These are phyloP conservation scores for Dicrurus megarhynchus DNA, from an alignment of 2,113 vertebrate species.

Conservation along the genomic window DNA sequence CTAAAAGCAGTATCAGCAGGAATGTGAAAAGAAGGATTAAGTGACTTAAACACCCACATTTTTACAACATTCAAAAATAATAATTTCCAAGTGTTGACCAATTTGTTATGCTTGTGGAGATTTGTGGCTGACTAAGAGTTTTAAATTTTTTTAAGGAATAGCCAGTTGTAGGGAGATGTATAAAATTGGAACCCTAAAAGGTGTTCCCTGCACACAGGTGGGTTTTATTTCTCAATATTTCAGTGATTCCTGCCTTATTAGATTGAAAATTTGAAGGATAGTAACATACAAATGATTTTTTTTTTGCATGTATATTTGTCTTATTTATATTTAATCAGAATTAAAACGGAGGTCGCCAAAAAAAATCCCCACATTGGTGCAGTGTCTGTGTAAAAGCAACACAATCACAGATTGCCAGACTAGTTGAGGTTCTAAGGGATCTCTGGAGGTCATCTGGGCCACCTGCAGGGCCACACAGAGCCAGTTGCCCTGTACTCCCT, in stretches of 20 bases:
- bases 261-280: neutral
- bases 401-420: neutral
- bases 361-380: neutral
- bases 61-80: neutral
- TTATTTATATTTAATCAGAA: neutral
- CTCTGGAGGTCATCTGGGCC: neutral
- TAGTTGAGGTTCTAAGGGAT: neutral
- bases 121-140: neutral
- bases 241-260: neutral
- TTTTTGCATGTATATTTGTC: neutral
- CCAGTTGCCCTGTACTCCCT: neutral
- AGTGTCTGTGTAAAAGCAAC: neutral
- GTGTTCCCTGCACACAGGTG: neutral
- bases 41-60: neutral
- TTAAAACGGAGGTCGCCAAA: neutral
- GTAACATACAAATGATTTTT: neutral
- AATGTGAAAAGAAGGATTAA: neutral
- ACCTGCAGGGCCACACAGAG: neutral
- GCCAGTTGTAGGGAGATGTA: neutral
- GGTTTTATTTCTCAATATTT: neutral
- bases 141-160: neutral
- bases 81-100: neutral
- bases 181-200: neutral
- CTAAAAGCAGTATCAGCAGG: neutral
- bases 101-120: neutral